phyloP scores from a whole-genome alignment of 2,113 vertebrate species.

The Conger conger region DNA sequence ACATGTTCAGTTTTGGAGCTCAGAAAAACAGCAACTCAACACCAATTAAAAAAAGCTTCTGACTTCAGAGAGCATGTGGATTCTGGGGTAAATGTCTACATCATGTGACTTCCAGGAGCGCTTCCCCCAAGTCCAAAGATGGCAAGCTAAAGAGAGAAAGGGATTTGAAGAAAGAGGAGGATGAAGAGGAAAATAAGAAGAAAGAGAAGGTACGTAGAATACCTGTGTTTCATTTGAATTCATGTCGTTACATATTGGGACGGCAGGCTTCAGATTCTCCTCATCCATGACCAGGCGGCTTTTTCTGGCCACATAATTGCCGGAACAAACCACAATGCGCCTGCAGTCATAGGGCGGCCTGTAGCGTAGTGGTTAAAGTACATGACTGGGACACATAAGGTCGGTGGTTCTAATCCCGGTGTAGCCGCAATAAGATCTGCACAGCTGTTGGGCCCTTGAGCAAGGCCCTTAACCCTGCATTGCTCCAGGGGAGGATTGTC shows the following conservation, averaged over 20 bases:
- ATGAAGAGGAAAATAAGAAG: conserved; percentile 81
- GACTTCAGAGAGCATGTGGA: background rate
- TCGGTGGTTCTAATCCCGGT: no score
- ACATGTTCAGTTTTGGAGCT: no score
- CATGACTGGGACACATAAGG: no score
- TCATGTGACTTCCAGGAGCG: conserved; percentile 60
- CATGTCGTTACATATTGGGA: background rate
- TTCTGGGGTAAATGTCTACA: background rate
- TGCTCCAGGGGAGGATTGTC: no score
- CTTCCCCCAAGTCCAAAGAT: conserved; percentile 85
- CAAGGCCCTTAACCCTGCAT: no score
- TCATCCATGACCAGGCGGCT: conserved; percentile 1
- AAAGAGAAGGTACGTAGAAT: conserved; percentile 77
- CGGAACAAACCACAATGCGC: no score
- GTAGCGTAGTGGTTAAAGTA: no score
- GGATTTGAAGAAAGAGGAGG: conserved; percentile 84
- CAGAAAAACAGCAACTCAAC: no score
- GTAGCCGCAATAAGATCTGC: no score
- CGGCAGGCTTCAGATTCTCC: background rate
- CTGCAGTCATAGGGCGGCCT: no score
- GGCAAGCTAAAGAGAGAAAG: conserved; percentile 81
- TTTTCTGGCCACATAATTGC: background rate
- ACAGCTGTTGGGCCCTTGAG: no score
- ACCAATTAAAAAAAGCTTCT: no score
- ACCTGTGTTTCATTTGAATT: background rate